Percentiles rank a stretch among this genome's conserved stretches.
phyloP scores from a whole-genome alignment of 2,797 vertebrate genomes.

The Lindbergichthys nudifrons region DNA sequence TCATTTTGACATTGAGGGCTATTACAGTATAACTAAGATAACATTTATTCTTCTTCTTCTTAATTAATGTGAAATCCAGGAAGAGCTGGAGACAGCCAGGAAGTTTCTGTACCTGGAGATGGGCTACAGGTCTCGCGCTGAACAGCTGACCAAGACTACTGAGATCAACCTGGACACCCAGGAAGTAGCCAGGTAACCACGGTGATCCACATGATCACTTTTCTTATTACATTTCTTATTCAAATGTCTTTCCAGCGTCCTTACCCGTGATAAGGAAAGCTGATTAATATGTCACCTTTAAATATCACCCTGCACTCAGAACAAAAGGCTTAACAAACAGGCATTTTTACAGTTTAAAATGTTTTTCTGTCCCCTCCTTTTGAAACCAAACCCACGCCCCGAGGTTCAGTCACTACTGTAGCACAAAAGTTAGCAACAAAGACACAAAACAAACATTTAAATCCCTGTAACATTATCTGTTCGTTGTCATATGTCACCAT shows the following conservation, averaged over 20 bases:
- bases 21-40: no score
- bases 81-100: slow-evolving; percentile 89
- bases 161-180: slow-evolving; percentile 90
- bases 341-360: no score
- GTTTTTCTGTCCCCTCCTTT: no score
- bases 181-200: slow-evolving; percentile 89
- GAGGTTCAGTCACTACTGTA: no score
- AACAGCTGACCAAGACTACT: slow-evolving; percentile 90
- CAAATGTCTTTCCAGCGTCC: neutral
- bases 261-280: neutral
- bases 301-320: neutral
- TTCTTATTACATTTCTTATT: neutral
- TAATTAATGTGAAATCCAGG: slow-evolving; percentile 73
- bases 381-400: no score
- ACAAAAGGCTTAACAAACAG: neutral
- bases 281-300: neutral
- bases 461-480: no score
- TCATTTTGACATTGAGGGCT: no score
- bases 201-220: no score
- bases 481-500: no score
- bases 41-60: no score
- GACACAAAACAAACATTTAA: no score
- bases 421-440: no score
- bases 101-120: slow-evolving; percentile 95
- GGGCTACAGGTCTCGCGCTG: slow-evolving; percentile 96